phyloP scores from a whole-genome alignment of 2,888 invertebrate genomes.

The Megastigmus dorsalis region DNA sequence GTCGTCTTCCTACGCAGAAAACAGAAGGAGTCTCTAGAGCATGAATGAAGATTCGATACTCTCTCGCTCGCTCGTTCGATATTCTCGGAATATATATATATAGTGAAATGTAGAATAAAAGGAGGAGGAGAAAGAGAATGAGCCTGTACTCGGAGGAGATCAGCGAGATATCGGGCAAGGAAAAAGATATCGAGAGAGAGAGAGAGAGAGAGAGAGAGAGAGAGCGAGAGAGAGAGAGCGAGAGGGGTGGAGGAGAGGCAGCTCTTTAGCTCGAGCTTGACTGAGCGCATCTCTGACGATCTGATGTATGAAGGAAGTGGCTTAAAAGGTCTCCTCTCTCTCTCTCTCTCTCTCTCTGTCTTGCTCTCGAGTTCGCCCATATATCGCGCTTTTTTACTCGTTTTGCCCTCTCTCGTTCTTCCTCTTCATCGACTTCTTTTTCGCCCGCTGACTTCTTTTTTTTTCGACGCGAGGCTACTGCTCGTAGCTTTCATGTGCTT shows the following conservation, averaged over 20 bases:
- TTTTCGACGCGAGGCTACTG: background rate
- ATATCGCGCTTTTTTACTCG: background rate
- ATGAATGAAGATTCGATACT: constrained; percentile 65
- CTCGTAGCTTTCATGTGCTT: background rate
- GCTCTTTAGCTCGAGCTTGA: constrained; percentile 28
- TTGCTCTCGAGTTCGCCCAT: no score
- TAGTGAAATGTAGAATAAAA: constrained; percentile 15
- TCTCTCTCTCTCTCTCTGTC: background rate
- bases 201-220: constrained; percentile 37
- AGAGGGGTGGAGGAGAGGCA: background rate
- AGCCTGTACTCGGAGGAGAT: constrained; percentile 40
- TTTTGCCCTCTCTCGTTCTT: background rate
- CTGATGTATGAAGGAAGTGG: constrained; percentile 27
- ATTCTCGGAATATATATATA: constrained; percentile 2
- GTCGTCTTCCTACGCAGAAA: background rate
- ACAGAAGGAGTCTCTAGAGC: constrained; percentile 69
- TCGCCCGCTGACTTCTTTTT: background rate
- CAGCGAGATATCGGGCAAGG: constrained; percentile 35
- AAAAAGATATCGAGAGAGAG: constrained; percentile 38
- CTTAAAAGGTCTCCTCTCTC: constrained; percentile 39
- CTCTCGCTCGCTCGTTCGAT: background rate
- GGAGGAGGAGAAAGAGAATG: constrained; percentile 51
- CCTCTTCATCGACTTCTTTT: constrained; percentile 18
- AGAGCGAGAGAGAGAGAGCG: background rate
- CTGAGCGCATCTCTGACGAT: constrained; percentile 22